Percentiles rank a stretch among this genome's conserved stretches.
These are phyloP conservation scores for Chaetogeoica ovagalla DNA, from an alignment of 2,888 invertebrate genomes.

Conservation along the genomic window DNA sequence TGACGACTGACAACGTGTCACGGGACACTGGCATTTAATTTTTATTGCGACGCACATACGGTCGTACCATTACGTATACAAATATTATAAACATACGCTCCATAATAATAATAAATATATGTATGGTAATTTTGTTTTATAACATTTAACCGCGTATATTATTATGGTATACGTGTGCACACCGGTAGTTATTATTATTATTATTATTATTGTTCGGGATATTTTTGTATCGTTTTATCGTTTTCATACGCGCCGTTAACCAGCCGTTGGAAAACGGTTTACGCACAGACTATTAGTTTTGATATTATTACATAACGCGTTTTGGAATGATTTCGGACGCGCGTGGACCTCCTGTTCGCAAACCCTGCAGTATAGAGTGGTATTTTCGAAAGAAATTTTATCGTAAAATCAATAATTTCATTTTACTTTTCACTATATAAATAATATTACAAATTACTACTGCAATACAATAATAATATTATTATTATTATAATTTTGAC, in stretches of 20 bases:
- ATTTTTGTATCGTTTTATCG: conserved; percentile 25
- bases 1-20: conserved; percentile 33
- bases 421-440: conserved; percentile 35
- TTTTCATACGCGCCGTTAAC: conserved; percentile 23
- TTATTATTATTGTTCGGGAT: not conserved
- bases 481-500: not conserved
- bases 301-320: not conserved
- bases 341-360: not conserved
- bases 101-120: conserved; percentile 5
- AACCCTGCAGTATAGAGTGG: not conserved
- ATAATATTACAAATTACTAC: conserved; percentile 42
- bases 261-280: conserved; percentile 12
- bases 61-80: not conserved
- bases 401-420: not conserved
- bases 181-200: conserved; percentile 1
- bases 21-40: conserved; percentile 37
- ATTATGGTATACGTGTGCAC: not conserved
- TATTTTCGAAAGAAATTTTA: not conserved
- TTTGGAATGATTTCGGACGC: conserved; percentile 7
- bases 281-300: conserved; percentile 25
- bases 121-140: conserved; percentile 8
- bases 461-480: conserved; percentile 5
- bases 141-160: conserved; percentile 1
- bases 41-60: conserved; percentile 32
- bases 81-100: not conserved